Evolutionary conservation across 2,797 vertebrate species (phyloP).

Genomic region (Xyrichtys novacula): DNA sequence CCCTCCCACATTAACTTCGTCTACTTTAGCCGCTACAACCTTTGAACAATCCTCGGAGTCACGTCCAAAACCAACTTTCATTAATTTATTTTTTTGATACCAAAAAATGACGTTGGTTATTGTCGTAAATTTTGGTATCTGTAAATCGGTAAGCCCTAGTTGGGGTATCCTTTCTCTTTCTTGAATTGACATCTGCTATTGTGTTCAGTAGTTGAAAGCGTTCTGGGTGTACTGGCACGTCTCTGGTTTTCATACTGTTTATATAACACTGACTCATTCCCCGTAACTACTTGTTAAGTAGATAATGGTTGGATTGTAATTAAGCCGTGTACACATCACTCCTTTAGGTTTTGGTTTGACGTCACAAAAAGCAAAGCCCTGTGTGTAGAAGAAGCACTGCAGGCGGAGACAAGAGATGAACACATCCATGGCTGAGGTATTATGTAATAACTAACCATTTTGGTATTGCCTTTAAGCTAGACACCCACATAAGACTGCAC

Average conservation of each 20-base stretch:
- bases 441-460: conserved; percentile 51
- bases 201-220: not conserved
- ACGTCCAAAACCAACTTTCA: too few species aligned
- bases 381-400: conserved; percentile 10
- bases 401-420: conserved; percentile 32
- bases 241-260: not conserved
- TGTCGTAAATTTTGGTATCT: too few species aligned
- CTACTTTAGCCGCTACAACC: too few species aligned
- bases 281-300: not conserved
- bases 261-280: not conserved
- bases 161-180: too few species aligned
- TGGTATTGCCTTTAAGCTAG: conserved; percentile 41
- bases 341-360: conserved; percentile 7
- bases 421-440: conserved; percentile 41
- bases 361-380: conserved; percentile 27
- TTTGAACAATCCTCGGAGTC: too few species aligned
- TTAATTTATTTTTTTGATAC: too few species aligned
- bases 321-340: not conserved
- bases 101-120: too few species aligned
- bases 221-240: not conserved
- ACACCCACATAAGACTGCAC: conserved; percentile 42
- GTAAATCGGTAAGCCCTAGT: too few species aligned
- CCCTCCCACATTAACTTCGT: too few species aligned
- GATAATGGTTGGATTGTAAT: not conserved
- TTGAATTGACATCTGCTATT: too few species aligned